Conservation (phyloP, 1,140 invertebrate species). For the Helicoverpa armigera region DNA sequence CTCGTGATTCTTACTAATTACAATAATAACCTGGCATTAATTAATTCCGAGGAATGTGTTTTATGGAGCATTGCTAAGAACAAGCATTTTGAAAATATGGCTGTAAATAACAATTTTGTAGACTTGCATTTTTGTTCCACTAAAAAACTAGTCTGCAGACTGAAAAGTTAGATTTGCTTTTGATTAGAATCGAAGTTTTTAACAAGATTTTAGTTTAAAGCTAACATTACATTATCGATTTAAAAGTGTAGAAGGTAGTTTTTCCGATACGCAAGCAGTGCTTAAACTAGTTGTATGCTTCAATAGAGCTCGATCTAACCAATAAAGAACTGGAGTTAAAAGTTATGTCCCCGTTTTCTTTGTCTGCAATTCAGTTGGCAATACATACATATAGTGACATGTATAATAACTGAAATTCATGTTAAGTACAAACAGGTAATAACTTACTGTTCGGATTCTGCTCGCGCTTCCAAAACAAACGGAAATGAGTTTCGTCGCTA, state of each 20-base stretch:
- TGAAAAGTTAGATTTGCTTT: slow-evolving; percentile 9
- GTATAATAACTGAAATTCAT: slow-evolving; percentile 13
- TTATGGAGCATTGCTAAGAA: slow-evolving; percentile 30
- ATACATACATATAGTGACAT: neutral
- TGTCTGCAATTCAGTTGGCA: slow-evolving; percentile 21
- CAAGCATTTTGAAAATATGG: slow-evolving; percentile 23
- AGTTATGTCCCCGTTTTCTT: slow-evolving; percentile 26
- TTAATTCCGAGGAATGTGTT: slow-evolving; percentile 74
- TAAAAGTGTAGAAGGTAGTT: neutral
- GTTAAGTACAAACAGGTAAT: slow-evolving; percentile 29
- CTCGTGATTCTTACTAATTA: slow-evolving; percentile 81
- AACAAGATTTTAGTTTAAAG: neutral
- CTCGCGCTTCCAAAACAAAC: slow-evolving; percentile 41
- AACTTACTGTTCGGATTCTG: slow-evolving; percentile 22
- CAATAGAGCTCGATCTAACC: slow-evolving; percentile 11
- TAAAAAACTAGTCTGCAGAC: neutral
- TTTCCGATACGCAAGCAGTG: neutral
- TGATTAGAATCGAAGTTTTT: slow-evolving; percentile 1
- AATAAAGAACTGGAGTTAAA: slow-evolving; percentile 17
- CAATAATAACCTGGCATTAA: slow-evolving; percentile 82
- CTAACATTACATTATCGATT: neutral
- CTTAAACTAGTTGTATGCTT: slow-evolving; percentile 6
- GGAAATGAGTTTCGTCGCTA: slow-evolving; percentile 59
- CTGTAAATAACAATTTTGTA: neutral
- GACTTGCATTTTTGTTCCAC: neutral